Evolutionary conservation across 2,797 vertebrate species (phyloP).

Genomic region (Brachymystax lenok): DNA sequence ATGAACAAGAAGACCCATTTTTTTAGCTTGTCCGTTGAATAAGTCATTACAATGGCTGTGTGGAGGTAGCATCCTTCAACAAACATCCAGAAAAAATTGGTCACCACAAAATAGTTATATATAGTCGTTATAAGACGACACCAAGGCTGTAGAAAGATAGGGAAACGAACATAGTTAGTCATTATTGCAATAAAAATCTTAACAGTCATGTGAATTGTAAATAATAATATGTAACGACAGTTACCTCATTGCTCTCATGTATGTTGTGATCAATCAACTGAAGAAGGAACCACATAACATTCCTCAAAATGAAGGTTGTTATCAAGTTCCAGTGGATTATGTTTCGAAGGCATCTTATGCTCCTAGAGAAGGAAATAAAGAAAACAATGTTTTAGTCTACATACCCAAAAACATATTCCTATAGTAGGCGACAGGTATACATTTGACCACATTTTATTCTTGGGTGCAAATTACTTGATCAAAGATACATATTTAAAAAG

Average conservation of each 20-base stretch:
- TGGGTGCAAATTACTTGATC: too few relatives aligned
- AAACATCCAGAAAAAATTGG: constrained; percentile 99
- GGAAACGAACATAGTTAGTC: constrained; percentile 79
- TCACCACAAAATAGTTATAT: constrained; percentile 99
- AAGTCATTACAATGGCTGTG: constrained; percentile 97
- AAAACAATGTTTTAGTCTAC: constrained; percentile 57
- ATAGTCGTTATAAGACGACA: constrained; percentile 93
- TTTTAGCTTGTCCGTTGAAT: constrained; percentile 92
- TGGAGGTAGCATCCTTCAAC: constrained; percentile 98
- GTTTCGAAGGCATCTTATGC: constrained; percentile 94
- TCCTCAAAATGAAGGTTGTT: constrained; percentile 95
- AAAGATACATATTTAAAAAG: too few relatives aligned
- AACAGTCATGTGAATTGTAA: constrained; percentile 8
- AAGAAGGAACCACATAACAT: constrained; percentile 94
- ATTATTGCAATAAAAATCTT: constrained; percentile 3
- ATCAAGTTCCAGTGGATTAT: constrained; percentile 99
- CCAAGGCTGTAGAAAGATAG: constrained; percentile 84
- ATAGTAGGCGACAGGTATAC: too few relatives aligned
- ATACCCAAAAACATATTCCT: not conserved
- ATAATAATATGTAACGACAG: not conserved
- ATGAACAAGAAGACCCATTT: constrained; percentile 98
- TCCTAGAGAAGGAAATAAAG: constrained; percentile 70
- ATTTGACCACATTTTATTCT: too few relatives aligned
- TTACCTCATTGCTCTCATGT: constrained; percentile 94
- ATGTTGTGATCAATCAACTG: constrained; percentile 95